Base-by-base conservation (phyloP, 2,888 invertebrate genomes). In the Phyllotreta cruciferae region DNA sequence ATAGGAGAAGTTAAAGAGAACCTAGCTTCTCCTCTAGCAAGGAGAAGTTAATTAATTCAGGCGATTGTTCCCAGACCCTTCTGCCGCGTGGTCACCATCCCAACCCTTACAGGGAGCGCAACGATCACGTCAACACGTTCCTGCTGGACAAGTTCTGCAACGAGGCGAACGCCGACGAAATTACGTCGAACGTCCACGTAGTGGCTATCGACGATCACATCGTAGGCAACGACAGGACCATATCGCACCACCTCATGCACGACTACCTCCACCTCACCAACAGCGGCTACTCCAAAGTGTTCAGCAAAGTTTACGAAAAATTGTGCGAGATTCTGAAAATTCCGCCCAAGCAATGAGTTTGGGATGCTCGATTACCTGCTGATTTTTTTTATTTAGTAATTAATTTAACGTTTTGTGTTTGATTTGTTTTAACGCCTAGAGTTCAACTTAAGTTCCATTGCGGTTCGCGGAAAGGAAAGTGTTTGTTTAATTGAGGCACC, bases 191-290 rank as follows among this genome's bases (percentile, higher is more conserved):
- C 62, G 79, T 81, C 6, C 74, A 78, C 63, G 75, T 82, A 1
- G 78, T 82, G 3, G 75, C 73, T 11, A 80, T 82, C 14, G 78
- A 82, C 62, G 79, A 80, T 10, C 75, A 80, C 62, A 78, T 82
- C 6, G 75, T 81, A 0, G 83, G 83, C 70, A 80, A 82, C 14
- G 85, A 84, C 74, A 84, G 87, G 11, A 82, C 82, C 3, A 88
- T 90, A 61, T 85, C 85, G 54, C 87, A 86, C 70, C 83, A 84
- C 63, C 85, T 90, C 71, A 85, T 90, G 86, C 85, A 87, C 74
- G 90, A 90, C 78, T 90, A 88, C 77, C 81, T 89, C 8, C 90
- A 90, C 77, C 79, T 89, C 36, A 88, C 88, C 1, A 84, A 85
- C 69, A 78, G 82, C 39, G 90, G 88, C 0, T 90, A 90, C 76